Evolutionary conservation across 1,140 invertebrate species (phyloP).

Genomic region (Apis cerana): DNA sequence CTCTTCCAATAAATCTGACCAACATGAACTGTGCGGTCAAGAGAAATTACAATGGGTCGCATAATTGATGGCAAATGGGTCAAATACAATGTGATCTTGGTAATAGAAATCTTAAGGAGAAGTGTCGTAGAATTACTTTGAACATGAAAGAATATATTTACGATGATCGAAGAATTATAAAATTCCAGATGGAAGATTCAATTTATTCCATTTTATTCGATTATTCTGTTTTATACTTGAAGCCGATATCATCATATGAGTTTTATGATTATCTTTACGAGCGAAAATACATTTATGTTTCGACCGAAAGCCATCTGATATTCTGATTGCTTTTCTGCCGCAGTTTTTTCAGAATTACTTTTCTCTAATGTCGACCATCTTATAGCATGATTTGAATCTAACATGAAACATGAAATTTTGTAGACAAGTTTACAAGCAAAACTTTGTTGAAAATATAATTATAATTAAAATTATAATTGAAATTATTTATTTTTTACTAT

Average conservation of each 20-base stretch:
- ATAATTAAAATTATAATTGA: too few relatives aligned
- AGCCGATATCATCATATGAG: constrained; percentile 38
- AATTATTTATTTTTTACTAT: too few relatives aligned
- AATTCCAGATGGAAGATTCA: constrained; percentile 39
- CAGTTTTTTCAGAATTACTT: constrained; percentile 48
- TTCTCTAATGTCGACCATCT: not conserved
- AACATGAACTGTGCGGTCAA: not conserved
- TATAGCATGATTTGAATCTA: not conserved
- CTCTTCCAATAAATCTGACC: constrained; percentile 55
- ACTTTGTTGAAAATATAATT: not conserved
- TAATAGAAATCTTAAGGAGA: not conserved
- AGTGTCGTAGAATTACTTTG: not conserved
- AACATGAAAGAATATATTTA: constrained; percentile 10
- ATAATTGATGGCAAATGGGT: constrained; percentile 15
- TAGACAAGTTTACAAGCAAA: not conserved
- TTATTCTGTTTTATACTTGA: constrained; percentile 51
- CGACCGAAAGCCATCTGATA: constrained; percentile 34
- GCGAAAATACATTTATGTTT: constrained; percentile 39
- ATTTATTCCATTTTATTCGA: constrained; percentile 57
- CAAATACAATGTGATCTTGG: constrained; percentile 40
- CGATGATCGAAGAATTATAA: not conserved
- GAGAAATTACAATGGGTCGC: constrained; percentile 8
- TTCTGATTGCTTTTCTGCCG: constrained; percentile 39
- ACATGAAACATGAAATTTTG: too few relatives aligned
- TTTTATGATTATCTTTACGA: constrained; percentile 55